Base-by-base conservation (phyloP, 2,888 invertebrate genomes). In the Agrochola litura region DNA sequence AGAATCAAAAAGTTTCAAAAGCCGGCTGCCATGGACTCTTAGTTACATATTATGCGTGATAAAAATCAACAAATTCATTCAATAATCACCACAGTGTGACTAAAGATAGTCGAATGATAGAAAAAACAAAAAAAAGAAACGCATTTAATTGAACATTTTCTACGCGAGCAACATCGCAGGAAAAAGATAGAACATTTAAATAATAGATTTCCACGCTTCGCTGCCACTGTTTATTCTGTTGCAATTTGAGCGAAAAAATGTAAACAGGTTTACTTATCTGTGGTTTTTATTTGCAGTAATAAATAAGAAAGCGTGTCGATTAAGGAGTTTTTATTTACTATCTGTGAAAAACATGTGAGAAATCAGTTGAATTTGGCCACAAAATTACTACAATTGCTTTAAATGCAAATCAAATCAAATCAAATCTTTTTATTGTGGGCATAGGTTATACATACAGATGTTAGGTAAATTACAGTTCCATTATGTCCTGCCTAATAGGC, bases 201-300 rank as follows among this genome's bases (percentile, higher is more conserved):
- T 73, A 68, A 64, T 77, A 77, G 37, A 52, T 60, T 73, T 67
- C 30, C 37, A 73, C 64, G 52, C 58, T 67, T 60, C 68, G 73
- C 54, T 77, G 52, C 41, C 25, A 9, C n/a, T 58, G 12, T 19
- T 76, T 76, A 61, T 52, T 66, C 30, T 58, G 43, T 30, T 72
- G 58, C 52, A 79, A 30, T 72, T 64, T 43, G 49, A 67, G 43
- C 16, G 10, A n/a, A 70, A 52, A 60, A 70, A 70, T 19, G 37
- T 60, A 25, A 70, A 56, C 14, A 49, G 37, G 14, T 37, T 70
- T 54, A 60, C 8, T 66, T 70, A 56, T 70, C 65, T 72, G 56
- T 49, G 63, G 61, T 65, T 37, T 64, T 56, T 49, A 60, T 66
- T 64, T 64, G 8, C 43, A 30, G 19, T 68, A 22, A n/a, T 64